Percentiles rank a stretch among this genome's conserved stretches.
These are phyloP conservation scores for Drosophila micromelanica DNA, from an alignment of 1,140 invertebrate genomes.

Conservation along the genomic window DNA sequence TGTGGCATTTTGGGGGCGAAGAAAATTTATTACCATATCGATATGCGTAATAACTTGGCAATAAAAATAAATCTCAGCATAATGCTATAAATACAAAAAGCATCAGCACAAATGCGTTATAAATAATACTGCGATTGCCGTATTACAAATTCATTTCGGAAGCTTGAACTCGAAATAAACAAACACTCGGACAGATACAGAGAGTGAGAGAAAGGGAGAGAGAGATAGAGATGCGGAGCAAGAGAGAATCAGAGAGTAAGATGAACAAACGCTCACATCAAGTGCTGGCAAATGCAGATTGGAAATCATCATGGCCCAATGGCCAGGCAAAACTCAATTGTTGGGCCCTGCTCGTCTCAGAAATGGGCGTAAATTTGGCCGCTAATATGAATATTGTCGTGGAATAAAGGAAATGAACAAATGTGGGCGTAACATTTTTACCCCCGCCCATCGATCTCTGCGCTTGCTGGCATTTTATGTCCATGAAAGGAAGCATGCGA, in stretches of 20 bases:
- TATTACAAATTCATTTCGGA: constrained; percentile 78
- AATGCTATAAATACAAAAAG: constrained; percentile 80
- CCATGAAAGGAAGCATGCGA: constrained; percentile 72
- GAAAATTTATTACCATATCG: constrained; percentile 82
- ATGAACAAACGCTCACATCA: constrained; percentile 14
- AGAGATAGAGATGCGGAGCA: constrained; percentile 6
- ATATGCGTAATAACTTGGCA: constrained; percentile 83
- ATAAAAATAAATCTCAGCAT: constrained; percentile 81
- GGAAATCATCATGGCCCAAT: constrained; percentile 74
- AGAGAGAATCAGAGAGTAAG: not conserved
- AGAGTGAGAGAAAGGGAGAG: constrained; percentile 10
- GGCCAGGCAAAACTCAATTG: constrained; percentile 36
- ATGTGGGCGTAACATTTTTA: constrained; percentile 27
- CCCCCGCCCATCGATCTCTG: constrained; percentile 19
- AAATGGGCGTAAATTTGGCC: constrained; percentile 65
- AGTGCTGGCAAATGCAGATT: constrained; percentile 41
- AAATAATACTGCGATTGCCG: constrained; percentile 72
- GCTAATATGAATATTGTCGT: constrained; percentile 83
- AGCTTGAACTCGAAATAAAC: constrained; percentile 52
- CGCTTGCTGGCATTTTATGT: constrained; percentile 25
- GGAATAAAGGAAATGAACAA: constrained; percentile 73
- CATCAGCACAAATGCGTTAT: constrained; percentile 81
- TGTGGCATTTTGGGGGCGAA: constrained; percentile 37
- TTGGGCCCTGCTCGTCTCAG: constrained; percentile 19
- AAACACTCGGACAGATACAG: constrained; percentile 39